These are phyloP conservation scores for Onychostoma macrolepis DNA, from an alignment of 2,113 vertebrate genomes.

Conservation along the genomic window DNA sequence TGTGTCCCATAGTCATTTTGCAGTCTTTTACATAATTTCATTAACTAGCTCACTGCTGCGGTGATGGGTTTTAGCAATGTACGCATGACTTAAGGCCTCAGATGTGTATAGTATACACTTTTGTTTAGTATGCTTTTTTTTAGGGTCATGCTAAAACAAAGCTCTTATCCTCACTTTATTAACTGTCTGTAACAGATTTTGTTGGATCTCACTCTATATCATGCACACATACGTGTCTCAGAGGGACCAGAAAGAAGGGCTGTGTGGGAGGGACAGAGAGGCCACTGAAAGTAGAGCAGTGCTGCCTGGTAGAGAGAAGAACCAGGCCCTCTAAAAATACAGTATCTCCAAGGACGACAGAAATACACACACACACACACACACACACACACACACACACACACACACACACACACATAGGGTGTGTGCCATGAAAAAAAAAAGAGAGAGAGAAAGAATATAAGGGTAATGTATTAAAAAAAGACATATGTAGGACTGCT, in stretches of 20 bases:
- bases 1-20: no score
- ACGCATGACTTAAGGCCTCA: no score
- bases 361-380: constrained; percentile 67
- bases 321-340: constrained; percentile 81
- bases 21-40: no score
- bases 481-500: neutral
- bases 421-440: constrained; percentile 26
- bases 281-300: constrained; percentile 77
- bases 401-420: constrained; percentile 24
- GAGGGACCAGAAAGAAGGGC: constrained; percentile 36
- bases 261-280: constrained; percentile 65
- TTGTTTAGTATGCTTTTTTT: neutral
- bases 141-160: neutral
- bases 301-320: constrained; percentile 72
- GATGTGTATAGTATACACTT: no score
- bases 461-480: neutral
- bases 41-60: no score
- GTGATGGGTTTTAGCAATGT: no score
- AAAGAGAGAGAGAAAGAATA: constrained; percentile 11
- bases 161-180: neutral
- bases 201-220: neutral
- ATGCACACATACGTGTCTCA: constrained; percentile 20
- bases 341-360: constrained; percentile 77
- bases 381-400: constrained; percentile 72
- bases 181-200: constrained; percentile 5